A percentile compares a stretch with the other conserved stretches of the same genome.
phyloP scores from a whole-genome alignment of 30 jellyfish, hydroid and myxozoan species.

The Clytia hemisphaerica region DNA sequence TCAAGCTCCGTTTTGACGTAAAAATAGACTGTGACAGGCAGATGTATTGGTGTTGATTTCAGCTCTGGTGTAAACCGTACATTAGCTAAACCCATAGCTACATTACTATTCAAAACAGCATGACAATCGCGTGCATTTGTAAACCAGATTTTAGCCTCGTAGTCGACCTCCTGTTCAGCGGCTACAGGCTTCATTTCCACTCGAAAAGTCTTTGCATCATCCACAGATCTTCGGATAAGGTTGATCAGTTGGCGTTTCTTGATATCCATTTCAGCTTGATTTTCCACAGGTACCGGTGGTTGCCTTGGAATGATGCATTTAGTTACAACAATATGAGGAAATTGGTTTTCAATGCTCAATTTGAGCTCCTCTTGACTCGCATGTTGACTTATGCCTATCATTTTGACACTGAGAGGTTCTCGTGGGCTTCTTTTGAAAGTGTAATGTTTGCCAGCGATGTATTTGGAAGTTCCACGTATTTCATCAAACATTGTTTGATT shows the following conservation, averaged over 20 bases:
- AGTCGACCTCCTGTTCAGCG: not conserved
- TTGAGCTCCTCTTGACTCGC: slow-evolving; percentile 15
- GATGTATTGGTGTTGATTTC: not conserved
- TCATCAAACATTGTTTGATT: too few species aligned
- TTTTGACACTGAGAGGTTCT: not conserved
- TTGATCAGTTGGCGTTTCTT: not conserved
- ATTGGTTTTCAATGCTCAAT: not conserved
- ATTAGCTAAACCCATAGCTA: not conserved
- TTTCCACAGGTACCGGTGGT: not conserved
- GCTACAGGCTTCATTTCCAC: not conserved
- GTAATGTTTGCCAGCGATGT: not conserved
- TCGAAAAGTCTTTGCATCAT: not conserved
- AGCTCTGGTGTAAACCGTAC: slow-evolving; percentile 7
- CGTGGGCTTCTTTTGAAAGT: not conserved
- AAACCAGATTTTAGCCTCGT: not conserved
- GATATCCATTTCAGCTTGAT: not conserved
- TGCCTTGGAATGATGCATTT: not conserved
- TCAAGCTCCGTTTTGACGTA: not conserved
- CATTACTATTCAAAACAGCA: not conserved
- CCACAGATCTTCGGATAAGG: not conserved
- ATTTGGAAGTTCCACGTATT: too few species aligned
- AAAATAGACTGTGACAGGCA: not conserved
- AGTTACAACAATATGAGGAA: not conserved
- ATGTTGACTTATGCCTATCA: not conserved
- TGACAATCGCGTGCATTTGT: not conserved